phyloP scores from a whole-genome alignment of 1,140 invertebrate species.

The Chlorops oryzae region DNA sequence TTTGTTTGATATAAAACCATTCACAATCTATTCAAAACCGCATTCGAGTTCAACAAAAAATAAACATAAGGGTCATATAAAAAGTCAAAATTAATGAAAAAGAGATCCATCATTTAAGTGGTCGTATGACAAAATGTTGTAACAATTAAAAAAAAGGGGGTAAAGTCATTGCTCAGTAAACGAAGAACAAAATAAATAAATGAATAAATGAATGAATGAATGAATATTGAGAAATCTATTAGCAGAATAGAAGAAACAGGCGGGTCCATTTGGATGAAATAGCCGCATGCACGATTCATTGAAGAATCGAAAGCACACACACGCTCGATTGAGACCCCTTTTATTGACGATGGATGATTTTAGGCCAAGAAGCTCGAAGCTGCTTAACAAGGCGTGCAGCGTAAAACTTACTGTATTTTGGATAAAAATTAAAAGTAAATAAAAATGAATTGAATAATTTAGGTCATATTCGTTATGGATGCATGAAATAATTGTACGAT shows the following conservation, averaged over 20 bases:
- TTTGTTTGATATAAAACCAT: too few species aligned
- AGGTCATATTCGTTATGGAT: slow-evolving; percentile 9
- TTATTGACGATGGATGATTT: neutral
- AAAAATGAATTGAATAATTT: slow-evolving; percentile 12
- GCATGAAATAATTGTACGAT: too few species aligned
- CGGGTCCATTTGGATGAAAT: slow-evolving; percentile 10
- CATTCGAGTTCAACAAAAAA: too few species aligned
- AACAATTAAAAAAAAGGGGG: slow-evolving; percentile 9
- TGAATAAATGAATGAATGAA: too few species aligned
- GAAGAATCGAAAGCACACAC: too few species aligned
- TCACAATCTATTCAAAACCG: too few species aligned
- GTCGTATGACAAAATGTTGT: neutral
- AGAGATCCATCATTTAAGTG: slow-evolving; percentile 11
- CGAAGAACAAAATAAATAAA: too few species aligned
- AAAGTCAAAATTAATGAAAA: slow-evolving; percentile 10
- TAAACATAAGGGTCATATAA: neutral
- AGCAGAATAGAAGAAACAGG: slow-evolving; percentile 8
- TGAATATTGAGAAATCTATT: slow-evolving; percentile 6
- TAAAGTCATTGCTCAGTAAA: neutral
- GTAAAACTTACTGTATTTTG: too few species aligned
- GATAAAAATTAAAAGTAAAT: slow-evolving; percentile 10
- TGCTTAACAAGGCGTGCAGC: too few species aligned
- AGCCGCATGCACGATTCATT: slow-evolving; percentile 6
- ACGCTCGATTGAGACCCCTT: neutral
- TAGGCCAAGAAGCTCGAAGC: too few species aligned